Evolutionary conservation across 1,140 invertebrate genomes (phyloP).

Genomic region (Dendroctonus valens): DNA sequence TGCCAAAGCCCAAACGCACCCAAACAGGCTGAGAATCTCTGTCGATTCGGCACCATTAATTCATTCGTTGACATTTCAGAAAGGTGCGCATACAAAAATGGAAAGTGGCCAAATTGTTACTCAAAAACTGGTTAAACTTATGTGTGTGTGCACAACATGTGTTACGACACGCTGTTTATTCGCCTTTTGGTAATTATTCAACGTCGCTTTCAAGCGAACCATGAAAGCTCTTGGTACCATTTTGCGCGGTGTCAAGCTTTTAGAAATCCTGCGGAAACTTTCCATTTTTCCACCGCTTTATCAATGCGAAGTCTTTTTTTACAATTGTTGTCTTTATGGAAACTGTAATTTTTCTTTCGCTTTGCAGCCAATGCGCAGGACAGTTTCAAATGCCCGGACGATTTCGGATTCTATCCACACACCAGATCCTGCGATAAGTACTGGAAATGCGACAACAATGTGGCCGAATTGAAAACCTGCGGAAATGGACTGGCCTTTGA

Average conservation of each 20-base stretch:
- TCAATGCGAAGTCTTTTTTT: no score
- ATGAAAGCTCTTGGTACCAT: no score
- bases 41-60: constrained; percentile 3
- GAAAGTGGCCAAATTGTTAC: constrained; percentile 22
- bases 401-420: constrained; percentile 92
- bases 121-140: constrained; percentile 12
- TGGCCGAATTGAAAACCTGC: constrained; percentile 86
- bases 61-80: constrained; percentile 4
- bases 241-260: no score
- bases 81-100: constrained; percentile 13
- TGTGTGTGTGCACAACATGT: not conserved
- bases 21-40: not conserved
- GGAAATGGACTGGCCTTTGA: constrained; percentile 93
- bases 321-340: no score
- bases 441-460: constrained; percentile 91
- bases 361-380: constrained; percentile 58
- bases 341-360: not conserved
- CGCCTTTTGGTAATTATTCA: no score
- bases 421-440: constrained; percentile 90
- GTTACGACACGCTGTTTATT: no score
- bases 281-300: no score
- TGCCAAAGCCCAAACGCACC: no score
- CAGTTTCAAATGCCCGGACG: constrained; percentile 89
- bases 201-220: no score
- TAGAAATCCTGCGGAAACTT: no score